Conservation (phyloP, 2,113 vertebrate genomes). For the Promerops cafer region DNA sequence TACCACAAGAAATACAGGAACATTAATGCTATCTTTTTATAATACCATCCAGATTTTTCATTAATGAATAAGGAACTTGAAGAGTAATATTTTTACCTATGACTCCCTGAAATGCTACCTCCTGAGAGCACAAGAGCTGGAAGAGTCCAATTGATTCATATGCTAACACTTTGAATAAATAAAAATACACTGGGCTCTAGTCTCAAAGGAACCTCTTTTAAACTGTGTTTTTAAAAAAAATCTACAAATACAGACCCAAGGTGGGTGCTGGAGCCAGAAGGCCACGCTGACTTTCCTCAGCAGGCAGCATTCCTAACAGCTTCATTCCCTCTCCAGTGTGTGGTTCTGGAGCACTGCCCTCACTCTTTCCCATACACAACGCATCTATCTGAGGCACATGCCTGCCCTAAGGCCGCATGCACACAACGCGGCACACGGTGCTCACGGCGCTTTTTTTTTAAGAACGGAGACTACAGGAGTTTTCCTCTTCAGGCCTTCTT, state of each 20-base stretch:
- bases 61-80: not conserved
- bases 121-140: not conserved
- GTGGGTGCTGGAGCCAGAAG: not conserved
- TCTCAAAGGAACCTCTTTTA: not conserved
- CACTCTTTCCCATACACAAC: fast-evolving
- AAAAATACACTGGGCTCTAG: not conserved
- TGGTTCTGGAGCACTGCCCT: not conserved
- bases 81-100: not conserved
- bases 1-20: not conserved
- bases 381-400: fast-evolving
- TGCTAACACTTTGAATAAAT: not conserved
- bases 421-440: not conserved
- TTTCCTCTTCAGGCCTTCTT: not conserved
- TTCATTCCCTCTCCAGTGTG: not conserved
- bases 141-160: not conserved
- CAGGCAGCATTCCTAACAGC: not conserved
- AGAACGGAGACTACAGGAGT: fast-evolving
- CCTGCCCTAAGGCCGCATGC: fast-evolving
- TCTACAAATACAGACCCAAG: fast-evolving
- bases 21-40: not conserved
- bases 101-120: not conserved
- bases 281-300: not conserved
- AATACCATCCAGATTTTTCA: not conserved
- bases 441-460: fast-evolving
- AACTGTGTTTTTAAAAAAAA: too few species aligned